Conservation (phyloP, 2,797 vertebrate genomes). For the Orestias chungarensis region DNA sequence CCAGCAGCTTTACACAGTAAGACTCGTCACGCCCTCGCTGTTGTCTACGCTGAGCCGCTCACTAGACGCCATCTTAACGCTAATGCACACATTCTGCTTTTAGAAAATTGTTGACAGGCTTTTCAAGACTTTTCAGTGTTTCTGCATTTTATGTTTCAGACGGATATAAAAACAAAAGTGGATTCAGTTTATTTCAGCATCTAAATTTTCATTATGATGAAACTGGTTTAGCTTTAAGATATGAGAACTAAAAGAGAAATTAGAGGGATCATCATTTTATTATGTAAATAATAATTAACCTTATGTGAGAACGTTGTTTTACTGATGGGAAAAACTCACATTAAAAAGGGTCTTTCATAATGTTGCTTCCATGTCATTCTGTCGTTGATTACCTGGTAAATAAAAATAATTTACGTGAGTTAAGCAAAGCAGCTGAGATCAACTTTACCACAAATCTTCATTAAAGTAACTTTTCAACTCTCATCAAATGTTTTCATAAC, state of each 20-base stretch:
- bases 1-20: conserved; percentile 35
- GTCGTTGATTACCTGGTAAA: background rate
- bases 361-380: background rate
- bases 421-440: background rate
- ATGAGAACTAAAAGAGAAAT: background rate
- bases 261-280: background rate
- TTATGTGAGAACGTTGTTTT: no score
- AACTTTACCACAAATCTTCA: background rate
- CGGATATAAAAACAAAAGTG: background rate
- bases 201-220: background rate
- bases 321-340: background rate
- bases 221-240: background rate
- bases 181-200: conserved; percentile 5
- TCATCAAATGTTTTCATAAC: no score
- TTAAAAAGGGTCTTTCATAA: no score
- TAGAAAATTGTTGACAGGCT: conserved; percentile 12
- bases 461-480: no score
- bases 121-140: background rate
- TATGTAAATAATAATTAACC: no score
- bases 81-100: conserved; percentile 16
- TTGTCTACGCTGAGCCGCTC: conserved; percentile 1
- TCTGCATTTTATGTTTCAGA: conserved; percentile 1
- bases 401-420: background rate
- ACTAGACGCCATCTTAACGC: conserved; percentile 2
- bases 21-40: background rate